Percentiles rank a stretch among this genome's conserved stretches.
These are phyloP conservation scores for Toxotes jaculatrix DNA, from an alignment of 2,113 vertebrate genomes.

Conservation along the genomic window DNA sequence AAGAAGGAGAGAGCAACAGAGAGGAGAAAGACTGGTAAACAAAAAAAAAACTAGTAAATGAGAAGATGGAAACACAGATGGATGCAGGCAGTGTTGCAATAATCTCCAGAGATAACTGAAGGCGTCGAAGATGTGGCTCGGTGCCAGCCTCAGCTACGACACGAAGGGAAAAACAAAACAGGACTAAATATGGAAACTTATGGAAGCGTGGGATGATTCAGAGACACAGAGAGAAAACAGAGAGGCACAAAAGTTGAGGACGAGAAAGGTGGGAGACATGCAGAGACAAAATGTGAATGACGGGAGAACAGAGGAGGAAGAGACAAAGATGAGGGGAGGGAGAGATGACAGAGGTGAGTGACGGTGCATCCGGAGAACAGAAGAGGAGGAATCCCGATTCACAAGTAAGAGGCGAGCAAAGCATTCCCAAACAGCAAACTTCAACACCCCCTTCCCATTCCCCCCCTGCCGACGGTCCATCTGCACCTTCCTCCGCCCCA, in stretches of 20 bases:
- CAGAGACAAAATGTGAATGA: background rate
- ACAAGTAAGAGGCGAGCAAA: background rate
- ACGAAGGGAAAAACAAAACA: constrained; percentile 55
- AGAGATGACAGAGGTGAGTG: constrained; percentile 19
- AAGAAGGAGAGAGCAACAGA: constrained; percentile 1
- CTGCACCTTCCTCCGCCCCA: constrained; percentile 50
- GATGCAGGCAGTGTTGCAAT: constrained; percentile 49
- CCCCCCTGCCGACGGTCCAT: constrained; percentile 47
- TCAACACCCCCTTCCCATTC: background rate
- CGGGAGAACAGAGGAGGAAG: background rate
- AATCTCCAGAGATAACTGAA: constrained; percentile 59
- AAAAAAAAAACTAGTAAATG: background rate
- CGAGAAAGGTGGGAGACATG: constrained; percentile 17
- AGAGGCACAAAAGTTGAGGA: constrained; percentile 29
- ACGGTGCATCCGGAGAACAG: constrained; percentile 7
- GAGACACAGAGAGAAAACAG: constrained; percentile 22
- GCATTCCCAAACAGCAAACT: too few species aligned
- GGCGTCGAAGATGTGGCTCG: constrained; percentile 46
- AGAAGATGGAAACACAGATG: constrained; percentile 57
- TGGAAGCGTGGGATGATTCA: constrained; percentile 71
- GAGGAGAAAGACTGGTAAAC: background rate
- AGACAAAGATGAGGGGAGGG: background rate
- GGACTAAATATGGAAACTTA: constrained; percentile 63
- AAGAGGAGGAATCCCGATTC: constrained; percentile 28
- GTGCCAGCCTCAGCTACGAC: constrained; percentile 43